A percentile compares a stretch with the other conserved stretches of the same genome.
These are phyloP conservation scores for Sarotherodon lohbergeri DNA, from an alignment of 2,113 vertebrate species.

Conservation along the genomic window DNA sequence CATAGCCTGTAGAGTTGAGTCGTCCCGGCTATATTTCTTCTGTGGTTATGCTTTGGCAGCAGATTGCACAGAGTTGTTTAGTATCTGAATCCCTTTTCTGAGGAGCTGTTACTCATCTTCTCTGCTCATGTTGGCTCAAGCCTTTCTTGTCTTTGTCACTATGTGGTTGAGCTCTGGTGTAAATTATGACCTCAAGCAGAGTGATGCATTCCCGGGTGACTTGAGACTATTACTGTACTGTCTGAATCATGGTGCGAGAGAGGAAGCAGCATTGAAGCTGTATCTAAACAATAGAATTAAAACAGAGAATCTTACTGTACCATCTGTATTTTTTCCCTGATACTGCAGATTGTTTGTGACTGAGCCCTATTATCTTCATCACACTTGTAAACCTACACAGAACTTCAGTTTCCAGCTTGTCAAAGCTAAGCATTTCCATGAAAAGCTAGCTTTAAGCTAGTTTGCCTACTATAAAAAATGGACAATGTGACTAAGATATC, in stretches of 20 bases:
- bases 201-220: background rate
- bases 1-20: background rate
- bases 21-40: background rate
- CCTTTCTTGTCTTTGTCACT: constrained; percentile 35
- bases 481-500: background rate
- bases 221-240: background rate
- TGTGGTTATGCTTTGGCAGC: constrained; percentile 12
- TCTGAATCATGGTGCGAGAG: constrained; percentile 2
- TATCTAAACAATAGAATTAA: background rate
- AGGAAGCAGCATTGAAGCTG: background rate
- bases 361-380: background rate
- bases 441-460: background rate
- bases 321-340: background rate
- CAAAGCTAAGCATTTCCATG: background rate
- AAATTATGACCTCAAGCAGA: constrained; percentile 45
- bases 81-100: background rate
- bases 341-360: background rate
- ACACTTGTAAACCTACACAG: background rate
- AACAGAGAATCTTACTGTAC: background rate
- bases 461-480: background rate
- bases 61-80: background rate
- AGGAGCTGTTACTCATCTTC: constrained; percentile 40
- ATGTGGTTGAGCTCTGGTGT: constrained; percentile 17
- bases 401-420: background rate
- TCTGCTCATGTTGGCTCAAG: constrained; percentile 11